Conservation (phyloP, 2,113 vertebrate species). For the Xenotilapia leptura region DNA sequence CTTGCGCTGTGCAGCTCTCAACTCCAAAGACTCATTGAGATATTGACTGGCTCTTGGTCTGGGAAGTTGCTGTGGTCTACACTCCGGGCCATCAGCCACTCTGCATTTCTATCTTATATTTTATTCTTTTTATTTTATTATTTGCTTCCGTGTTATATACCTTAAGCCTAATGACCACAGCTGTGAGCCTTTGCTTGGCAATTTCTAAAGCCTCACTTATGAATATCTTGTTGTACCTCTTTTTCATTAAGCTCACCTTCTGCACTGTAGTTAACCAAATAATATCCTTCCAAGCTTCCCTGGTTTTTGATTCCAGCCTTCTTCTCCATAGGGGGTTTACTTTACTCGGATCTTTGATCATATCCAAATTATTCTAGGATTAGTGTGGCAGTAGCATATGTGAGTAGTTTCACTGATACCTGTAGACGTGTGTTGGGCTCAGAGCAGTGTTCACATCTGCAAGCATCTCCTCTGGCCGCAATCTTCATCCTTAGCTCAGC, state of each 20-base stretch:
- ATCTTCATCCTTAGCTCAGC: neutral
- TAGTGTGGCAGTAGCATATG: neutral
- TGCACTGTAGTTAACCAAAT: neutral
- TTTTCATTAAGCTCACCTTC: neutral
- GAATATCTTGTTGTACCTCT: accelerated
- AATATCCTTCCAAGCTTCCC: neutral
- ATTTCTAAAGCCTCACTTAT: neutral
- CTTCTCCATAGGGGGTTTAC: neutral
- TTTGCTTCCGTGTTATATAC: neutral
- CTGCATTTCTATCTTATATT: neutral
- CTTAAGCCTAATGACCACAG: neutral
- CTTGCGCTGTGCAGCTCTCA: neutral
- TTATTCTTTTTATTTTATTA: neutral
- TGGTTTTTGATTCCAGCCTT: neutral
- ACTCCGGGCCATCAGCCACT: neutral
- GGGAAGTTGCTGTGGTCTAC: accelerated
- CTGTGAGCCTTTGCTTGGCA: neutral
- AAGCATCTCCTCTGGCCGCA: neutral
- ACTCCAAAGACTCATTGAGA: neutral
- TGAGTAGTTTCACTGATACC: neutral
- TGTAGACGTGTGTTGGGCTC: neutral
- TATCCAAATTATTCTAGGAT: neutral
- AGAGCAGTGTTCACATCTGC: neutral
- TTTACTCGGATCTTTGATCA: neutral
- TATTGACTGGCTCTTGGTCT: neutral